Base-by-base conservation (phyloP, 2,797 vertebrate genomes). In the Catamblyrhynchus diadema region DNA sequence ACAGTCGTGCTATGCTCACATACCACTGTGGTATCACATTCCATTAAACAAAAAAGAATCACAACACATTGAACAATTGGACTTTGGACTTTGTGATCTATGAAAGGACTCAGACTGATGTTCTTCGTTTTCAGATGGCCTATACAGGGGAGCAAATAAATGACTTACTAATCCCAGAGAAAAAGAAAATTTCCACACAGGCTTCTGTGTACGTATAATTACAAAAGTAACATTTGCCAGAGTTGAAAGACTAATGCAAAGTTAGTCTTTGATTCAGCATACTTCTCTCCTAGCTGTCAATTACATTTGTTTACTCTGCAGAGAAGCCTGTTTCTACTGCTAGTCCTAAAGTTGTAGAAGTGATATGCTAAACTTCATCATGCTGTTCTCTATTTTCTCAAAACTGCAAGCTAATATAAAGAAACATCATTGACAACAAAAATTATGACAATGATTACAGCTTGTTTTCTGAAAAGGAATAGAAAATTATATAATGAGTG, bases 401-500 rank as follows among this genome's bases (percentile, higher is more conserved):
- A 85, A 88, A 94, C 41, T 57, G 24, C 6, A 81, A 90, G 51
- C 37, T 84, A 94, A 91, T 69, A 65, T 45, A 88, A 91, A 78
- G 65, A 90, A 94, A 89, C 53, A 88, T 45, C 50, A 92, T 79
- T 90, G 88, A 56, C 24, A 60, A 56, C 50, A 90, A 87, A 87
- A 92, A 93, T 22, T 39, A 60, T 5, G 6, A 51, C 32, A 85
- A 83, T 0, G 10, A 89, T 8, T 83, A 37, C 87, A 91, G 91
- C 44, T 80, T 81, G 24, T 66, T 81, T 91, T 75, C 73, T 75
- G 73, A 88, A 94, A 92, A 82, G 80, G 28, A 61, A 62, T 6
- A 81, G 39, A 81, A 90, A 90, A 91, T 90, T 59, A 48, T 53
- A 33, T 69, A 70, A 88, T 86, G 54, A 96, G 81, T 81, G 51